Conservation (phyloP, 2,888 invertebrate genomes). For the Nowickia ferox region DNA sequence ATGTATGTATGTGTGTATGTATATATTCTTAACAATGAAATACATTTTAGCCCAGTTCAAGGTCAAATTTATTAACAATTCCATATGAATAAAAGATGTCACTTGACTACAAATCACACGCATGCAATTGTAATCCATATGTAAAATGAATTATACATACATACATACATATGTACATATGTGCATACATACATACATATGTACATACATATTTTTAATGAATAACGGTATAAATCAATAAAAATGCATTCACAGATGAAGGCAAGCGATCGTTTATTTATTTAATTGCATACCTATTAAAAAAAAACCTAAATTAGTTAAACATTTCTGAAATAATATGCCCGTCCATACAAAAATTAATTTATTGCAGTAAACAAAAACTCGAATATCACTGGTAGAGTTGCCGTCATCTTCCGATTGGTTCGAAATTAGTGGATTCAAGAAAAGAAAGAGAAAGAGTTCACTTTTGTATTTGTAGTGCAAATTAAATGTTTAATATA, state of each 20-base stretch:
- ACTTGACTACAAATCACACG: too few relatives aligned
- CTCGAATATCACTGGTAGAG: slow-evolving; percentile 28
- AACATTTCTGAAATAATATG: slow-evolving; percentile 50
- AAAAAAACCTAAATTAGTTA: slow-evolving; percentile 55
- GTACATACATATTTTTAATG: slow-evolving; percentile 8
- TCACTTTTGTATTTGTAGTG: too few relatives aligned
- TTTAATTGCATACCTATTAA: slow-evolving; percentile 51
- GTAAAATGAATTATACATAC: background rate
- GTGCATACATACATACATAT: background rate
- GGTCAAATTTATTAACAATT: background rate
- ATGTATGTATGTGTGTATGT: background rate
- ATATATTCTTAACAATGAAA: background rate
- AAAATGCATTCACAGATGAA: slow-evolving; percentile 14
- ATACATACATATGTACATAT: background rate
- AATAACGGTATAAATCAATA: slow-evolving; percentile 42
- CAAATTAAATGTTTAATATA: too few relatives aligned
- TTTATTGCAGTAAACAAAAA: slow-evolving; percentile 55
- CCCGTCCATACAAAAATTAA: background rate
- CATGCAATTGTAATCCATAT: too few relatives aligned
- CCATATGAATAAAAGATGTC: too few relatives aligned
- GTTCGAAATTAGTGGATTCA: too few relatives aligned
- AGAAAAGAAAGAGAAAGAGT: too few relatives aligned
- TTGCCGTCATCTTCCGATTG: too few relatives aligned
- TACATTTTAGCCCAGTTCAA: slow-evolving; percentile 2
- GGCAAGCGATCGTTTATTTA: slow-evolving; percentile 26